phyloP scores from a whole-genome alignment of 2,888 invertebrate species.

The Drosophila cognata region DNA sequence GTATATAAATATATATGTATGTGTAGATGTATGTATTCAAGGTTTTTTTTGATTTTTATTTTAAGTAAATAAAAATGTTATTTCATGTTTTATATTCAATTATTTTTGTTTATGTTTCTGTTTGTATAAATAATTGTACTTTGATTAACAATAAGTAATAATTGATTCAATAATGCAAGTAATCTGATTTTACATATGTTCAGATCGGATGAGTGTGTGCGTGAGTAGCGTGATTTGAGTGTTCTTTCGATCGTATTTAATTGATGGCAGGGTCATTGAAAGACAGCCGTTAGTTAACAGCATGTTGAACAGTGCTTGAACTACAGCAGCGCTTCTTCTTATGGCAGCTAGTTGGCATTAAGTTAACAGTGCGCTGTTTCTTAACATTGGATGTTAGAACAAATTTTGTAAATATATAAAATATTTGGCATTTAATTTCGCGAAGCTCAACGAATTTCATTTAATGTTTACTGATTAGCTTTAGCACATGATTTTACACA shows the following conservation, averaged over 20 bases:
- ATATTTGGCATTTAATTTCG: conserved; percentile 78
- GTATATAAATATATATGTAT: conserved; percentile 14
- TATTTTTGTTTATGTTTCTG: conserved; percentile 13
- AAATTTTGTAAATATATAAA: conserved; percentile 70
- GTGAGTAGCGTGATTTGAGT: conserved; percentile 5
- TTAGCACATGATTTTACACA: conserved; percentile 63
- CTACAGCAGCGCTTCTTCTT: conserved; percentile 10
- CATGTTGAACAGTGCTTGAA: conserved; percentile 24
- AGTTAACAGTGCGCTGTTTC: conserved; percentile 34
- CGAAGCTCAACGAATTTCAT: conserved; percentile 70
- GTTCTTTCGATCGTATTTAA: conserved; percentile 26
- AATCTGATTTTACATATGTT: conserved; percentile 35
- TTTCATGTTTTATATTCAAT: conserved; percentile 18
- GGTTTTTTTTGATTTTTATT: background rate
- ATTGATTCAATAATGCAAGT: conserved; percentile 47
- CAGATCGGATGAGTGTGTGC: conserved; percentile 11
- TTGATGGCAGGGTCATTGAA: conserved; percentile 53
- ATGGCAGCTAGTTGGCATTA: conserved; percentile 19
- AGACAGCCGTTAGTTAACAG: conserved; percentile 37
- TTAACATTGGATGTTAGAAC: conserved; percentile 43
- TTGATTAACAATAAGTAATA: conserved; percentile 36
- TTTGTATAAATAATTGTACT: conserved; percentile 53
- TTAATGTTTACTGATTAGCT: conserved; percentile 26
- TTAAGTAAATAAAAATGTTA: background rate
- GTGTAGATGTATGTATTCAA: conserved; percentile 15